phyloP scores from a whole-genome alignment of 2,113 vertebrate species.

The Paramormyrops kingsleyae region DNA sequence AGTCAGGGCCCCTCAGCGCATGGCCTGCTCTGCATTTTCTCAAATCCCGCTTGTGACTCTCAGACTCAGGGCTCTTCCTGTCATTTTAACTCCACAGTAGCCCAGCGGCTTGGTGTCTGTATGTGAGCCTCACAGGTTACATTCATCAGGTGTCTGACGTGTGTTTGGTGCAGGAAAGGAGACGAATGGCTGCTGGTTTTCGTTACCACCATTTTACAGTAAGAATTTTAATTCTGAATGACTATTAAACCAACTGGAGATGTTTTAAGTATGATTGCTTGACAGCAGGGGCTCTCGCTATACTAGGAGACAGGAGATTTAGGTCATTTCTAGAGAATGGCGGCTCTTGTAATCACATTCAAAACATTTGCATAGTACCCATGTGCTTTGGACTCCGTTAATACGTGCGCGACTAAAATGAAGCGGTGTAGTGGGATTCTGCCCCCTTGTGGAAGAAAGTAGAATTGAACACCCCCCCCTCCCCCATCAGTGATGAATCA shows the following conservation, averaged over 20 bases:
- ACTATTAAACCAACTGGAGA: neutral
- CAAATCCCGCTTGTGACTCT: neutral
- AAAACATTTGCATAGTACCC: neutral
- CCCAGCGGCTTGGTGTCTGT: neutral
- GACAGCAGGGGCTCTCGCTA: neutral
- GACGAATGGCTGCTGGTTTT: neutral
- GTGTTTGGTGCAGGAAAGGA: neutral
- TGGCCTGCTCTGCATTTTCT: neutral
- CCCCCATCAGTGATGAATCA: neutral
- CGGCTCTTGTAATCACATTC: neutral
- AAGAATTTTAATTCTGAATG: neutral
- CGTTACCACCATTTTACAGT: neutral
- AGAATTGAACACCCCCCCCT: neutral
- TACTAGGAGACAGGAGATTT: neutral
- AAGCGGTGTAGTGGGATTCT: neutral
- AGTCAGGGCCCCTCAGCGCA: neutral
- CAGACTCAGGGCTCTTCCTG: neutral
- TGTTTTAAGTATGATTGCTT: neutral
- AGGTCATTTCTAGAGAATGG: neutral
- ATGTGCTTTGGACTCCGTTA: too few species aligned
- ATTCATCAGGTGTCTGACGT: neutral
- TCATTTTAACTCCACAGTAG: neutral
- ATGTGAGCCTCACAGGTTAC: neutral
- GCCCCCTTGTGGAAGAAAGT: neutral
- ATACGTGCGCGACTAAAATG: neutral